These are phyloP conservation scores for Chalcis sispes DNA, from an alignment of 2,888 invertebrate genomes.

Conservation along the genomic window DNA sequence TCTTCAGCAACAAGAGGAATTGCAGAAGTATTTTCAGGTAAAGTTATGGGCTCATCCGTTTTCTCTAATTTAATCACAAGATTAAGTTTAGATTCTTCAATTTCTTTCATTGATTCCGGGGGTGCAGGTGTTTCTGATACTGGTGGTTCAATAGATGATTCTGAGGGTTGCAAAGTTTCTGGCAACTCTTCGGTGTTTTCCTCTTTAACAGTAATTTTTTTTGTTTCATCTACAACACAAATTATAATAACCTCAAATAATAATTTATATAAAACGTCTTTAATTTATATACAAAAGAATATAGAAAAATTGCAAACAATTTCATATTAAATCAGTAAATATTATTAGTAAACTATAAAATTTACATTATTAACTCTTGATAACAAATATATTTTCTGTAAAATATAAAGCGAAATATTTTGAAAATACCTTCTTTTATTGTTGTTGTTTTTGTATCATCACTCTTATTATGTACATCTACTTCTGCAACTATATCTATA, in stretches of 20 bases:
- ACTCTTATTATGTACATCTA: constrained; percentile 53
- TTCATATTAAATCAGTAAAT: too few relatives aligned
- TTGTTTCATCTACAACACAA: constrained; percentile 1
- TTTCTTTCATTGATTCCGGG: too few relatives aligned
- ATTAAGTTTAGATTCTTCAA: too few relatives aligned
- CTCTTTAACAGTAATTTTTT: neutral
- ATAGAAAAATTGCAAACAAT: too few relatives aligned
- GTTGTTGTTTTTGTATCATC: neutral
- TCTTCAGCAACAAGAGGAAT: too few relatives aligned
- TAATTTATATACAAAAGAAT: too few relatives aligned
- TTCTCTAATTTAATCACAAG: too few relatives aligned
- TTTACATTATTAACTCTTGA: too few relatives aligned
- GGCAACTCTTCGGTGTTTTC: constrained; percentile 60
- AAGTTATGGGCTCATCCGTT: neutral
- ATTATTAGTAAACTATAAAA: too few relatives aligned
- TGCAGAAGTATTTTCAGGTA: neutral
- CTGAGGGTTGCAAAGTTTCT: constrained; percentile 78
- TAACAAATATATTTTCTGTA: too few relatives aligned
- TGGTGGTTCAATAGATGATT: constrained; percentile 60
- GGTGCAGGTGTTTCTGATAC: constrained; percentile 11
- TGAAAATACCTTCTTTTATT: constrained; percentile 28
- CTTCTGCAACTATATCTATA: constrained; percentile 56
- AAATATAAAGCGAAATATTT: neutral
- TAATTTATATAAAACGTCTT: too few relatives aligned
- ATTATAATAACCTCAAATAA: too few relatives aligned